Percentiles rank a stretch among this genome's conserved stretches.
Evolutionary conservation across 2,113 vertebrate species (phyloP).

Genomic region (Neoarius graeffei): DNA sequence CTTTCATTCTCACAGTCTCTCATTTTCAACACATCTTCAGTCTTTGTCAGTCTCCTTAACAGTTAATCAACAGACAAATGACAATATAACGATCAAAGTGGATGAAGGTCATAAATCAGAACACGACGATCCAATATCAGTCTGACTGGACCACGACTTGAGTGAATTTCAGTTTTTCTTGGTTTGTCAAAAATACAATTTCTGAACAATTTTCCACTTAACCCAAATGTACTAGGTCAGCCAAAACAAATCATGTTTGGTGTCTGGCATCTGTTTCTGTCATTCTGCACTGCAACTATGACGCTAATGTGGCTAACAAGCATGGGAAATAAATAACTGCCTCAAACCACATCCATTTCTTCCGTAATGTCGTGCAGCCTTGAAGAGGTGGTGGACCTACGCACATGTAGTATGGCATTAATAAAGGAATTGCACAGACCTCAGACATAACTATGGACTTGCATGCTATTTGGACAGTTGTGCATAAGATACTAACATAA

Average conservation of each 20-base stretch:
- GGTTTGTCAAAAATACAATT: slow-evolving; percentile 1
- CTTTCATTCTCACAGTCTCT: not conserved
- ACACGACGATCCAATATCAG: not conserved
- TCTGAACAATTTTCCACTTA: slow-evolving; percentile 4
- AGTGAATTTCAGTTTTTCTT: not conserved
- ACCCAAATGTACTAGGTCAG: not conserved
- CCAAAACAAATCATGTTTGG: slow-evolving; percentile 14
- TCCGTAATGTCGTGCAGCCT: slow-evolving; percentile 4
- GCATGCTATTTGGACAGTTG: not conserved
- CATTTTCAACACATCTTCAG: not conserved
- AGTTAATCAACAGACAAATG: not conserved
- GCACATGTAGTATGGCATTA: not conserved
- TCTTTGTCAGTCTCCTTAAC: not conserved
- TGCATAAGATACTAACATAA: not conserved
- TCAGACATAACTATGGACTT: not conserved
- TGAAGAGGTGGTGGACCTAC: not conserved
- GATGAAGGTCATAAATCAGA: not conserved
- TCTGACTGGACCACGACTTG: not conserved
- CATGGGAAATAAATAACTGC: slow-evolving; percentile 17
- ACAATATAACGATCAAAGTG: not conserved
- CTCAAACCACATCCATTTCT: slow-evolving; percentile 27
- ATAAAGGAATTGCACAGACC: not conserved
- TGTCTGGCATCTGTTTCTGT: slow-evolving; percentile 14
- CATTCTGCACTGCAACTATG: not conserved
- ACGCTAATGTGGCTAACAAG: slow-evolving; percentile 24